These are phyloP conservation scores for Hipparchia sbordonii DNA, from an alignment of 2,888 invertebrate genomes.

Conservation along the genomic window DNA sequence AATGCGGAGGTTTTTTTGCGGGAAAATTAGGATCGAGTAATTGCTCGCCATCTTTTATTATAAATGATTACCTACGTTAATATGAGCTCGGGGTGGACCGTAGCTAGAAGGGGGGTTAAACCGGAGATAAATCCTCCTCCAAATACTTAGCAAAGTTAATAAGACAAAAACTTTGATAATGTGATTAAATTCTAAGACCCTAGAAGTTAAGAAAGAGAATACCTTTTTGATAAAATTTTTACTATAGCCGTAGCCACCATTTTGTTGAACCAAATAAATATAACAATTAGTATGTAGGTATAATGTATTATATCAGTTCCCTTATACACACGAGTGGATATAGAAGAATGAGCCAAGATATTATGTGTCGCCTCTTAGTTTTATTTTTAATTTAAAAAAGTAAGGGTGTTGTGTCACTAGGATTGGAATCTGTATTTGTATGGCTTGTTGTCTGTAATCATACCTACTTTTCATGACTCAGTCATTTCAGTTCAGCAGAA, in stretches of 20 bases:
- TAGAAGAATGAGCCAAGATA: too few species aligned
- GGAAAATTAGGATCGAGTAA: constrained; percentile 37
- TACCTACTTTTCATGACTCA: too few species aligned
- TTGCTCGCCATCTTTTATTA: constrained; percentile 20
- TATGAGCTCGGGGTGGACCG: constrained; percentile 3
- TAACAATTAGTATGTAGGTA: too few species aligned
- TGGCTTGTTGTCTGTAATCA: too few species aligned
- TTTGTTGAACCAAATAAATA: not conserved
- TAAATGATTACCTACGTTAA: constrained; percentile 11
- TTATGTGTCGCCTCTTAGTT: too few species aligned
- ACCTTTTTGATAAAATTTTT: not conserved
- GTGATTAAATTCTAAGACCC: not conserved
- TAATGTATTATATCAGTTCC: too few species aligned
- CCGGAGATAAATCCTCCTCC: not conserved
- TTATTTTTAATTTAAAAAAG: too few species aligned
- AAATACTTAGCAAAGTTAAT: not conserved
- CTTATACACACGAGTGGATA: too few species aligned
- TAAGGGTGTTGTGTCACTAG: too few species aligned
- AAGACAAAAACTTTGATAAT: not conserved
- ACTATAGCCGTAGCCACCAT: not conserved
- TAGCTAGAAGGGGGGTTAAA: not conserved
- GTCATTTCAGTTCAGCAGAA: too few species aligned
- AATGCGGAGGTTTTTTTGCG: constrained; percentile 41
- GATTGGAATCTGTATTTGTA: too few species aligned
- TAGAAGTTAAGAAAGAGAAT: not conserved